Evolutionary conservation across 1,140 invertebrate species (phyloP).

Genomic region (Drosophila pseudoobscura): DNA sequence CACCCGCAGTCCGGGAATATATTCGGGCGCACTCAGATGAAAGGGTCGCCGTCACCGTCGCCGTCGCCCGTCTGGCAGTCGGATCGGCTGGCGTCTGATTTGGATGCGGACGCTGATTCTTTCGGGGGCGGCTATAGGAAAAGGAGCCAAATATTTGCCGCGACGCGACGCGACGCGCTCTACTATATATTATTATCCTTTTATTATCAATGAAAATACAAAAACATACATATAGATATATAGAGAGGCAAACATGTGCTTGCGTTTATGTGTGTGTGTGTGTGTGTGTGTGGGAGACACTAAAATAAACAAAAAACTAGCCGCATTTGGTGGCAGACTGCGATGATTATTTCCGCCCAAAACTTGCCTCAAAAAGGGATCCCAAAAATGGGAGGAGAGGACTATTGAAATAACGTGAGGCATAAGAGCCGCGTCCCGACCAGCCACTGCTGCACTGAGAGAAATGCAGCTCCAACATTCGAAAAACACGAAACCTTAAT

Average conservation of each 20-base stretch:
- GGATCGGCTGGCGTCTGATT: constrained; percentile 27
- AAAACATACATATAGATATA: constrained; percentile 15
- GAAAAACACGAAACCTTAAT: too few species aligned
- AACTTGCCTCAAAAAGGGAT: constrained; percentile 24
- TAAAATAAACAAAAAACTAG: constrained; percentile 72
- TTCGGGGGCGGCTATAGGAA: neutral
- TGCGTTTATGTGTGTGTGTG: neutral
- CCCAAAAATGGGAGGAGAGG: neutral
- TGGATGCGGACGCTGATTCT: constrained; percentile 10
- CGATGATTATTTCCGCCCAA: constrained; percentile 57
- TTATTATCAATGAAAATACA: constrained; percentile 78
- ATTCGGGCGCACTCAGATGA: constrained; percentile 49
- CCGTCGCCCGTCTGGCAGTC: constrained; percentile 11
- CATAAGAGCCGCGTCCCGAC: neutral
- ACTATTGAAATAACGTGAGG: too few species aligned
- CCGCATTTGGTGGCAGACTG: constrained; percentile 27
- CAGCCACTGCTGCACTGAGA: neutral
- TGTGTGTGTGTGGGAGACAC: constrained; percentile 21
- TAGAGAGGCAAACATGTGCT: neutral
- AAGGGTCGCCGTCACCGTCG: constrained; percentile 39
- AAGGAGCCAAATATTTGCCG: constrained; percentile 66
- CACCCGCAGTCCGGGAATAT: constrained; percentile 27
- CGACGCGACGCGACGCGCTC: constrained; percentile 54
- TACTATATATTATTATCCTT: constrained; percentile 75
- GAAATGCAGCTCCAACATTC: neutral